A percentile compares a stretch with the other conserved stretches of the same genome.
Conservation (phyloP, 1,140 invertebrate genomes). For the Aphidius gifuensis region DNA sequence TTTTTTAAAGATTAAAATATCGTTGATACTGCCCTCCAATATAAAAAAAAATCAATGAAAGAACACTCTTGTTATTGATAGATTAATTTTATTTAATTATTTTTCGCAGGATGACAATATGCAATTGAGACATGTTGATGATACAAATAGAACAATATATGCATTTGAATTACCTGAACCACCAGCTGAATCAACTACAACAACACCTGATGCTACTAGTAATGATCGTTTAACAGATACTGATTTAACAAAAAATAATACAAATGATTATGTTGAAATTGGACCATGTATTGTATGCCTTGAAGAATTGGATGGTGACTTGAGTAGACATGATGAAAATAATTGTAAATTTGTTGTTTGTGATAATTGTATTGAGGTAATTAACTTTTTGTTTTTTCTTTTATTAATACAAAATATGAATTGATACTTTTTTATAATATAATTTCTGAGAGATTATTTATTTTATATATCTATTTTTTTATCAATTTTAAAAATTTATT, state of each 20-base stretch:
- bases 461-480: background rate
- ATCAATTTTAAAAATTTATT: background rate
- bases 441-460: constrained; percentile 41
- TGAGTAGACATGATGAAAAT: constrained; percentile 58
- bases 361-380: constrained; percentile 62
- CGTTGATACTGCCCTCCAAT: constrained; percentile 51
- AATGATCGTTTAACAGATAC: constrained; percentile 31
- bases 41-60: constrained; percentile 38
- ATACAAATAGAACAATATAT: constrained; percentile 58
- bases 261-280: constrained; percentile 35
- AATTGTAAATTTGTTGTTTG: constrained; percentile 62
- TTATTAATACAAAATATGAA: background rate
- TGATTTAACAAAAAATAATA: constrained; percentile 38
- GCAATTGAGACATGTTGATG: constrained; percentile 58
- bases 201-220: constrained; percentile 30
- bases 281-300: constrained; percentile 63
- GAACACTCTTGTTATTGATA: constrained; percentile 50
- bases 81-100: constrained; percentile 25
- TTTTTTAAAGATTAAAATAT: constrained; percentile 37
- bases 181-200: constrained; percentile 25
- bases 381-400: constrained; percentile 22
- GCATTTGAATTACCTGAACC: constrained; percentile 56
- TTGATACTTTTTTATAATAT: background rate
- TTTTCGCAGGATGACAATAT: constrained; percentile 60
- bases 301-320: constrained; percentile 60